phyloP scores from a whole-genome alignment of 2,113 vertebrate species.

The Melanerpes formicivorus region DNA sequence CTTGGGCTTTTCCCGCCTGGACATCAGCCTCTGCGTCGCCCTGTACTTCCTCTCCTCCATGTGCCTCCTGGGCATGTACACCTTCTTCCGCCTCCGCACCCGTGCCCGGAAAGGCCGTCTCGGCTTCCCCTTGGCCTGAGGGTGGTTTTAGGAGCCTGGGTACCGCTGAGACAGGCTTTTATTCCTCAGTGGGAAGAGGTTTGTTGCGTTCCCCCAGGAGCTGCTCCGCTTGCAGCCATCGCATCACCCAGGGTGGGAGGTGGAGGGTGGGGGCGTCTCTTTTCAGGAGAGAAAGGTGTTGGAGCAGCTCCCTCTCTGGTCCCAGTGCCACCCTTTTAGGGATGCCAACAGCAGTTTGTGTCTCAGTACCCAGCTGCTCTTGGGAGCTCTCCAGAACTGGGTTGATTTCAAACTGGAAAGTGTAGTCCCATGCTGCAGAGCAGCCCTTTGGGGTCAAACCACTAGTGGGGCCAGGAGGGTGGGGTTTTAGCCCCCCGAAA shows the following conservation, averaged over 20 bases:
- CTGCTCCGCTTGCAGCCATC: accelerated
- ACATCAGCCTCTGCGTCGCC: conserved; percentile 88
- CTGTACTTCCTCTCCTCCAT: conserved; percentile 88
- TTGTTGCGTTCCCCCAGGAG: neutral
- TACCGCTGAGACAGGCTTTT: neutral
- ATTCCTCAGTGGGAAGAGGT: neutral
- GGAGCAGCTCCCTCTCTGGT: neutral
- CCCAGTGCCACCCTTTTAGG: accelerated
- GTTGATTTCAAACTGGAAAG: neutral
- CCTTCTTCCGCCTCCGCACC: conserved; percentile 84
- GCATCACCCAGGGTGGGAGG: accelerated
- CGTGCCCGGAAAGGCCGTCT: conserved; percentile 68
- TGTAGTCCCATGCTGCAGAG: neutral
- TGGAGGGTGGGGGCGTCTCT: neutral
- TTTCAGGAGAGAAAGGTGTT: neutral
- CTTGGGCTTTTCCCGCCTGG: conserved; percentile 86
- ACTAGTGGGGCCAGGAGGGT: neutral
- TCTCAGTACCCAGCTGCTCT: neutral
- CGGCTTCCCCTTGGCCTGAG: conserved; percentile 63
- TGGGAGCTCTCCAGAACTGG: accelerated
- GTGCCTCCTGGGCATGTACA: conserved; percentile 88
- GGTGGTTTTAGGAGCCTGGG: accelerated
- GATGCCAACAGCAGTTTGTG: accelerated
- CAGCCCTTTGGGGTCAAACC: neutral
- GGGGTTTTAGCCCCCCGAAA: neutral